Conservation (phyloP, 2,797 vertebrate species). For the Euphonia xanthogaster region DNA sequence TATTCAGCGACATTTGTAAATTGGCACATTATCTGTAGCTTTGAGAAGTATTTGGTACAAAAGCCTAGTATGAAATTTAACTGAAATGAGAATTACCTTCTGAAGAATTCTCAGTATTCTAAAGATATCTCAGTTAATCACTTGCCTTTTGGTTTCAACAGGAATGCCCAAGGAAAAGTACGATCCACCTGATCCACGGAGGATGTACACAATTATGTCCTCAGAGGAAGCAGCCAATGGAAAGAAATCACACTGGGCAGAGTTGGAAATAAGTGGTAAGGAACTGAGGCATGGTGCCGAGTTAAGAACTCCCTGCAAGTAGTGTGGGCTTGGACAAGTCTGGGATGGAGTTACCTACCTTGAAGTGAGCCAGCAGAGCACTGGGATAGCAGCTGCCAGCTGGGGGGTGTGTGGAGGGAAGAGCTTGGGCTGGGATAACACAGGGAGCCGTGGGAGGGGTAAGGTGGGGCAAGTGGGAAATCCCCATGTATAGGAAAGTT, state of each 20-base stretch:
- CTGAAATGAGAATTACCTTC: background rate
- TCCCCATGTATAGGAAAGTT: background rate
- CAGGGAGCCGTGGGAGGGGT: background rate
- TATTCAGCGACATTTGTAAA: background rate
- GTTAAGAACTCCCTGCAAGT: background rate
- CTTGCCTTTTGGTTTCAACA: slow-evolving; percentile 73
- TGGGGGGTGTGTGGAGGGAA: background rate
- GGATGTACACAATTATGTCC: slow-evolving; percentile 99
- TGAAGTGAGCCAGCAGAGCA: background rate
- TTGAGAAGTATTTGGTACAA: background rate
- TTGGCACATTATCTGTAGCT: background rate
- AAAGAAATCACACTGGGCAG: slow-evolving; percentile 98
- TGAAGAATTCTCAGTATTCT: background rate
- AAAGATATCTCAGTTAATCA: background rate
- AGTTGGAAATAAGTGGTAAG: slow-evolving; percentile 99
- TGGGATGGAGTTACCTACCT: background rate
- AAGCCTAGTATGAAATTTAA: fast-evolving
- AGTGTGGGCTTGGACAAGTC: background rate
- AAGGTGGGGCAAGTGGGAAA: background rate
- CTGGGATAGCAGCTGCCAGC: background rate
- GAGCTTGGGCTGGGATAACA: background rate
- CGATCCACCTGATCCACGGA: slow-evolving; percentile 98
- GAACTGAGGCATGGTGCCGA: background rate
- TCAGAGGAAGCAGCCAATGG: slow-evolving; percentile 95
- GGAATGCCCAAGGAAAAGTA: slow-evolving; percentile 99